Conservation (phyloP, 1,140 invertebrate genomes). For the Panonychus citri region DNA sequence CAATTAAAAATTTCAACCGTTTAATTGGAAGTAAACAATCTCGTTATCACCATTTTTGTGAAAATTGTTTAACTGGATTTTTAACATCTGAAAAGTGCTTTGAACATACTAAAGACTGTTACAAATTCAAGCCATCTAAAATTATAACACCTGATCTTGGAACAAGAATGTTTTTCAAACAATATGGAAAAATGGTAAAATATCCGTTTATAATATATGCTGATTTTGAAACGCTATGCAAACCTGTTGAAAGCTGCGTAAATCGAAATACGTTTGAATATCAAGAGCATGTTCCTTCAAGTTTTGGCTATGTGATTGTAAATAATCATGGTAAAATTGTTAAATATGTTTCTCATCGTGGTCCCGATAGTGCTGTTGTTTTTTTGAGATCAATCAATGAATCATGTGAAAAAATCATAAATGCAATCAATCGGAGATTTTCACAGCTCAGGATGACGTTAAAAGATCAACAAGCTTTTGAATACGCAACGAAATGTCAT, state of each 20-base stretch:
- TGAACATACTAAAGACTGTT: neutral
- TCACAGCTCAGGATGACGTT: neutral
- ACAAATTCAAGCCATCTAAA: neutral
- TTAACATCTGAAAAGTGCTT: neutral
- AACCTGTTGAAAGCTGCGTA: neutral
- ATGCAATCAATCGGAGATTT: neutral
- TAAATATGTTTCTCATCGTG: neutral
- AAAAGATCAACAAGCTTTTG: neutral
- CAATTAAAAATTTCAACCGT: slow-evolving; percentile 1
- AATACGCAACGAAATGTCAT: neutral
- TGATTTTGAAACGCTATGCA: neutral
- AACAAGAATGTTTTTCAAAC: neutral
- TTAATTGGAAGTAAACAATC: neutral
- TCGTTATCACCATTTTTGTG: neutral
- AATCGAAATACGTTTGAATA: neutral
- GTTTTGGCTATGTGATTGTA: neutral
- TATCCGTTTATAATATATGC: neutral
- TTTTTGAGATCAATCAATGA: neutral
- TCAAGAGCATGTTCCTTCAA: neutral
- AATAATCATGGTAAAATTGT: neutral
- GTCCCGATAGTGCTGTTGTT: neutral
- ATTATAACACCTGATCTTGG: too few relatives aligned
- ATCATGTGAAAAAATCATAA: neutral
- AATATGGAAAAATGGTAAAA: neutral
- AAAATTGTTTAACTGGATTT: neutral